Evolutionary conservation across 2,888 invertebrate genomes (phyloP), one percentile per base, ranked within the genome.

Genomic region (Branchinecta sandiegonensis): DNA sequence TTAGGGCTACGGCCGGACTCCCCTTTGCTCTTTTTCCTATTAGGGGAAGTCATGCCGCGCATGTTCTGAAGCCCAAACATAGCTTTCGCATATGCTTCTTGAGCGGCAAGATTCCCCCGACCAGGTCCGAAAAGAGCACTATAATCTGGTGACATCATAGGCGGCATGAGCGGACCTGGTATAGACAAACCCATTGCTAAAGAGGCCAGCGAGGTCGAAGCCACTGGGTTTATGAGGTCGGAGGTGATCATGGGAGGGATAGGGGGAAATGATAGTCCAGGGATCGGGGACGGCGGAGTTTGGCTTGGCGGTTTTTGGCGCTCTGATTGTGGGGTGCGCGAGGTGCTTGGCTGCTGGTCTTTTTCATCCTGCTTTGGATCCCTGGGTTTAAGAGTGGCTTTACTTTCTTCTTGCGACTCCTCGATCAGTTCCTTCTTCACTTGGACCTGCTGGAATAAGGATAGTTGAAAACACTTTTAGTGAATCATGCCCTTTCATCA

Each of bases 41-140:
- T 56, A 17, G 63, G 63, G 23, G 63, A 56, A 17, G 63, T 56
- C 63, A 56, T 56, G 14, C 63, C 63, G 10, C 63, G 63, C 63
- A 56, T 56, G 23, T 56, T 56, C 23, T 56, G 63, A 9, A 56
- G 23, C 14, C 63, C 63, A 11, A 17, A 56, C 14, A 56, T 56
- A 56, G 63, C 63, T 56, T 56, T n/a, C n/a, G 63, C 63, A 56
- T 56, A 56, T 17, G 63, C 63, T 23, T 56, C 56, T 56, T 56
- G 63, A 56, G 63, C 63, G 23, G 63, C 63, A 17, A 56, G 23
- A 56, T n/a, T n/a, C n/a, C 23, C 23, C 23, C 63, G n/a, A 23
- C 11, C 63, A 17, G 63, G 63, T 17, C 63, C 23, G 23, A 56
- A 56, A 56, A 56, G 63, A 23, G 63, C 63, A 17, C 14, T 23